Percentiles rank a stretch among this genome's conserved stretches.
Evolutionary conservation across 2,888 invertebrate species (phyloP).

Genomic region (Oscheius sp.): DNA sequence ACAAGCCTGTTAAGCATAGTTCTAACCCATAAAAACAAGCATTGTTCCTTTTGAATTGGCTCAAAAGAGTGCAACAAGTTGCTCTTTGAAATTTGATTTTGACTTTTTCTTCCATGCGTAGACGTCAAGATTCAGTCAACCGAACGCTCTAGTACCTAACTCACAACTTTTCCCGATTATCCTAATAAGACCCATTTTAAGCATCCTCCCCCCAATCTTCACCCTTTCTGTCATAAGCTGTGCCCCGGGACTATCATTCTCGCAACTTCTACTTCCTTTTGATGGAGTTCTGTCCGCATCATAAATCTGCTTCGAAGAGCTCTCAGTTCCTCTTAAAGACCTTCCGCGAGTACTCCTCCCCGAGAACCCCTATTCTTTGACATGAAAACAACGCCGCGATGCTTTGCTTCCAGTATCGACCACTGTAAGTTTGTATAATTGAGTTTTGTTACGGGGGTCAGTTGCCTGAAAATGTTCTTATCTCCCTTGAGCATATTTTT

Average conservation of each 20-base stretch:
- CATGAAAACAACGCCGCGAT: conserved; percentile 7
- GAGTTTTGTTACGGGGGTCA: neutral
- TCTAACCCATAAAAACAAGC: too few relatives aligned
- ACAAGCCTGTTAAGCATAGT: too few relatives aligned
- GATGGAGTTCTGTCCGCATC: conserved; percentile 7
- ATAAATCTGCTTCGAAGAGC: conserved; percentile 27
- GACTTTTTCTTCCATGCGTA: too few relatives aligned
- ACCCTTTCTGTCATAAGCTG: neutral
- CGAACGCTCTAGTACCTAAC: too few relatives aligned
- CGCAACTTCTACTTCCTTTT: neutral
- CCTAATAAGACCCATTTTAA: too few relatives aligned
- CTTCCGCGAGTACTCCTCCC: conserved; percentile 12
- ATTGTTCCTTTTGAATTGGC: too few relatives aligned
- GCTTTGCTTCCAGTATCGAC: conserved; percentile 14
- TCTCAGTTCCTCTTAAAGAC: conserved; percentile 31
- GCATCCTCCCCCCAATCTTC: too few relatives aligned
- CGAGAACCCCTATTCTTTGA: neutral
- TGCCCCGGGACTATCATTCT: conserved; percentile 14
- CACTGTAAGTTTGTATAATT: conserved; percentile 14
- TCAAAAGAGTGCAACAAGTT: too few relatives aligned
- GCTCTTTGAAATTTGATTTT: too few relatives aligned
- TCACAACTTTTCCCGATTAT: too few relatives aligned
- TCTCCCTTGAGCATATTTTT: conserved; percentile 1
- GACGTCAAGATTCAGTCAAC: too few relatives aligned
- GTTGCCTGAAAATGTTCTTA: neutral